Base-by-base conservation (phyloP, 2,888 invertebrate genomes). In the Caenorhabditis afra region DNA sequence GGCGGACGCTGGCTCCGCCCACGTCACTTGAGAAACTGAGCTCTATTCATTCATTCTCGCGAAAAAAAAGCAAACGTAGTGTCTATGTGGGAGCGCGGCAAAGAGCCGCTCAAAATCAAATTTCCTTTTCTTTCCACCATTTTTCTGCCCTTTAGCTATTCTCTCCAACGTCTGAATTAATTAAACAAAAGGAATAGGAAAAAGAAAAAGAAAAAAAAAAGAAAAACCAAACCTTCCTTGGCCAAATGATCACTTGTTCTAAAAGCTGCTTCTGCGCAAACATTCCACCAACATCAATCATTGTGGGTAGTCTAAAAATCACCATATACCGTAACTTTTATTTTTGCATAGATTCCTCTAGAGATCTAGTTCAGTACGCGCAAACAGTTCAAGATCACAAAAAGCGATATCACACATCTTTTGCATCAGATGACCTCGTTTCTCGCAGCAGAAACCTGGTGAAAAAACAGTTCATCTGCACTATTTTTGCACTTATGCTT, bases 241-340 rank as follows among this genome's bases (percentile, higher is more conserved):
- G 88, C 89, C 88, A 89, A 5, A 89, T 57, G 37, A 89, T 82
- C 8, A 89, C 85, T 59, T 88, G 86, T 16, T 78, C 81, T 49
- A 89, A 59, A 8, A 82, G 67, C 45, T 80, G 73, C 52, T 89
- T 89, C 23, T 86, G 85, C 14, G 64, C 76, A 23, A 77, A 70
- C 82, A 87, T 82, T 12, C 89, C 89, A 8, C 86, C 88, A 41
- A 88, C 86, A 64, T 87, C 85, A 14, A 65, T 52, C 41, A 85
- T 23, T 39, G 68, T 70, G 53, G 77, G 70, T 10, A 78, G 53
- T 11, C 73, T 79, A 53, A 62, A 79, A 57, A 18, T n/a, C n/a
- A n/a, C n/a, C n/a, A 18, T 35, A n/a, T 52, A 23, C 29, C 12
- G 29, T 29, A 29, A 29, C n/a, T 29, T 23, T 29, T 1, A 11